phyloP scores from a whole-genome alignment of 2,888 invertebrate genomes.

The Onthophagus sagittarius region DNA sequence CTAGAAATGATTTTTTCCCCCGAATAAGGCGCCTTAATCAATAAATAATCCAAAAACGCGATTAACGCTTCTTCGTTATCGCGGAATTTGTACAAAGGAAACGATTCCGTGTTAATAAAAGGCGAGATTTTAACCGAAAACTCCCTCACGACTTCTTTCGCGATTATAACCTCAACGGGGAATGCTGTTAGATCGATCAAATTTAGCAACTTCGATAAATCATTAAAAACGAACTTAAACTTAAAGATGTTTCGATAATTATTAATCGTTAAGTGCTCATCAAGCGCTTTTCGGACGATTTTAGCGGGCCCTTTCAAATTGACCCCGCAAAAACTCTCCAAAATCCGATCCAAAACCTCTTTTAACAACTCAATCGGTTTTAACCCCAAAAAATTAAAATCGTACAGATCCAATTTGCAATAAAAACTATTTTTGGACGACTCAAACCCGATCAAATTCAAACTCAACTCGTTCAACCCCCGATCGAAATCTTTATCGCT shows the following conservation, averaged over 20 bases:
- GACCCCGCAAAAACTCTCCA: not conserved
- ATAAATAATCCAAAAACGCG: constrained; percentile 11
- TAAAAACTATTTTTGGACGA: not conserved
- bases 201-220: not conserved
- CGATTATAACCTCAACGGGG: constrained; percentile 13
- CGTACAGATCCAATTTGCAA: not conserved
- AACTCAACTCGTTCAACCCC: not conserved
- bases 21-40: not conserved
- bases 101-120: not conserved
- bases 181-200: constrained; percentile 2
- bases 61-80: constrained; percentile 3
- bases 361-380: not conserved
- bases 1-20: constrained; percentile 9
- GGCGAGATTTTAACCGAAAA: constrained; percentile 4
- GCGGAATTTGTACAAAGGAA: not conserved
- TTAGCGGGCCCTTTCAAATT: not conserved
- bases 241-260: constrained; percentile 1
- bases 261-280: not conserved
- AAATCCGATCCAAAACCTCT: not conserved
- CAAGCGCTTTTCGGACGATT: not conserved
- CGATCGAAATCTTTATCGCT: constrained; percentile 1
- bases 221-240: not conserved
- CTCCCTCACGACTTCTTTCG: not conserved
- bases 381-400: not conserved
- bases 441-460: not conserved